Percentiles rank a stretch among this genome's conserved stretches.
These are phyloP conservation scores for Parelbella ahira DNA, from an alignment of 2,888 invertebrate genomes.

Conservation along the genomic window DNA sequence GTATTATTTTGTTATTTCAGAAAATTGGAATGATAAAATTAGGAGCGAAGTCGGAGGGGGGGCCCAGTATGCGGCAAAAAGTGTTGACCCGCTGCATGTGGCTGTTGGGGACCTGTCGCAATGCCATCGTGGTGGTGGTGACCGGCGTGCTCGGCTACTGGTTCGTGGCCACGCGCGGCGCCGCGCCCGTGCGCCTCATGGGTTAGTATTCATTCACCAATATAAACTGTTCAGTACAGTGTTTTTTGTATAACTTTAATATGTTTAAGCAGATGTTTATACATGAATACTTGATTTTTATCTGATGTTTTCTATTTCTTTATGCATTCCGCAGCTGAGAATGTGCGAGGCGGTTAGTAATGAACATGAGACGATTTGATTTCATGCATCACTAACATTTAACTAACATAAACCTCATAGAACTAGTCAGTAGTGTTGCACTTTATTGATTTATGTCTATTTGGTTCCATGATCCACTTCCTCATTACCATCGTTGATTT, in stretches of 20 bases:
- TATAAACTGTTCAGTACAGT: too few species aligned
- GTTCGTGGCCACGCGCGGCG: slow-evolving; percentile 71
- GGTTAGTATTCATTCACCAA: slow-evolving; percentile 63
- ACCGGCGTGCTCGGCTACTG: slow-evolving; percentile 86
- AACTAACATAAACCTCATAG: slow-evolving; percentile 2
- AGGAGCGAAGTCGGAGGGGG: slow-evolving; percentile 76
- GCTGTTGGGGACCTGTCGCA: slow-evolving; percentile 89
- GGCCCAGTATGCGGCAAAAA: slow-evolving; percentile 77
- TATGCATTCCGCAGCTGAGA: slow-evolving; percentile 56
- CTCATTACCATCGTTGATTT: too few species aligned
- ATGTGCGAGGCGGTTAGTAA: slow-evolving; percentile 60
- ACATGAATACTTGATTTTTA: too few species aligned
- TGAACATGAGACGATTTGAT: slow-evolving; percentile 18
- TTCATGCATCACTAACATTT: slow-evolving; percentile 5
- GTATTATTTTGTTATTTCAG: too few species aligned
- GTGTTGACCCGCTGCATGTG: slow-evolving; percentile 85
- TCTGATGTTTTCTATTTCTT: slow-evolving; percentile 41
- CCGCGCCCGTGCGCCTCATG: slow-evolving; percentile 84
- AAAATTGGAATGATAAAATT: slow-evolving; percentile 83
- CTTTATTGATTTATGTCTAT: too few species aligned
- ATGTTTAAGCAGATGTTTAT: too few species aligned
- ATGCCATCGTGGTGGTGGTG: slow-evolving; percentile 90
- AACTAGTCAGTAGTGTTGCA: too few species aligned
- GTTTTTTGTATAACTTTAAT: too few species aligned
- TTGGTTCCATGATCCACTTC: too few species aligned